Evolutionary conservation across 2,888 invertebrate genomes (phyloP), one percentile per base, ranked within the genome.

Genomic region (Tricholauxania praeusta): DNA sequence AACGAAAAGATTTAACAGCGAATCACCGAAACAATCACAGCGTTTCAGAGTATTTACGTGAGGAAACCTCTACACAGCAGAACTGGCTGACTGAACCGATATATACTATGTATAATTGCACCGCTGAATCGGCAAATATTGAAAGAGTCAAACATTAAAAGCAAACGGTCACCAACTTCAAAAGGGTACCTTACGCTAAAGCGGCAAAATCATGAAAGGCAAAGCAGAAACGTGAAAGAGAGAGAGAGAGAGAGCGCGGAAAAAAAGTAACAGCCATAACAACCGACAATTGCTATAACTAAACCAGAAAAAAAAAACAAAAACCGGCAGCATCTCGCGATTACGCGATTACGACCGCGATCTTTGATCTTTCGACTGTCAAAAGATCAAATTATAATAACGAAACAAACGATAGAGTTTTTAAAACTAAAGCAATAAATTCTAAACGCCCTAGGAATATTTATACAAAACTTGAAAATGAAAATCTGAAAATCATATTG

Each of bases 321-420:
- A 62, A 57, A n/a, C n/a, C 75, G 66, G 60, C 62, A 55, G 63
- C 72, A 55, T 72, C 39, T 39, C 39, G 39, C 39, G 39, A 39
- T 39, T 39, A 63, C 73, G 78, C 78, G 82, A 81, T 81, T 82
- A 80, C 79, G 76, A 79, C 78, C 78, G 79, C 81, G 85, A 83
- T 83, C 85, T 84, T 82, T 83, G 83, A 83, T 84, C 83, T 81
- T 76, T 76, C 52, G 78, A 78, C 80, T 82, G 82, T 82, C 83
- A 84, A 82, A 80, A 80, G 82, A 82, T 84, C 82, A 83, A 79
- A 80, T 80, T 80, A 78, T 79, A 47, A 68, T 79, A 76, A 68
- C 73, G 74, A 72, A 74, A 68, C 59, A 67, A 70, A 72, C 49
- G 53, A 55, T 12, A 63, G 55, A 55, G 55, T 48, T 49, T 32